Percentiles rank a stretch among this genome's conserved stretches.
phyloP scores from a whole-genome alignment of 92 coral and sea anemone genomes.

The Siderastrea siderea region DNA sequence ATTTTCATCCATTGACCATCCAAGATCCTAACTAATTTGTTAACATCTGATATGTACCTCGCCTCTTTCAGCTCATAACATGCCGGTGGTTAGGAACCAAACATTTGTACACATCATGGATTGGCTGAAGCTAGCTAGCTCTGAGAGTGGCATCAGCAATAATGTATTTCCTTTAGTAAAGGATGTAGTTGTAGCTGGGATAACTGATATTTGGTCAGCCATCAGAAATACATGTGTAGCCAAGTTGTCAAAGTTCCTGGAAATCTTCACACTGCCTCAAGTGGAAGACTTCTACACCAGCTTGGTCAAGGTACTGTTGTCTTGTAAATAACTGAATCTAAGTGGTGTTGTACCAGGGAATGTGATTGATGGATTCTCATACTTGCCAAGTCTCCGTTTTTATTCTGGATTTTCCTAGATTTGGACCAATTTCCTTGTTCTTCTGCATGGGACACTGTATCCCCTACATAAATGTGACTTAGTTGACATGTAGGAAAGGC shows the following conservation, averaged over 20 bases:
- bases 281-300: constrained; percentile 82
- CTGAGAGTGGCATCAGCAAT: constrained; percentile 72
- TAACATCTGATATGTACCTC: too few relatives aligned
- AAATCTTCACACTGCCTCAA: constrained; percentile 81
- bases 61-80: constrained; percentile 69
- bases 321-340: background rate
- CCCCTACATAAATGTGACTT: too few relatives aligned
- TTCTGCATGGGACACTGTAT: too few relatives aligned
- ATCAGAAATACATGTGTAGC: constrained; percentile 94
- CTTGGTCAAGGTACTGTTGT: constrained; percentile 78
- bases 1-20: background rate
- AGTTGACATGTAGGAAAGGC: background rate
- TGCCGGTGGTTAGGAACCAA: constrained; percentile 98
- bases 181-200: constrained; percentile 89
- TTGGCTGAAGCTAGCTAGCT: constrained; percentile 84
- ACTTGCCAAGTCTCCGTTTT: too few relatives aligned
- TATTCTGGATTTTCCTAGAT: too few relatives aligned
- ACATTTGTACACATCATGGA: constrained; percentile 93
- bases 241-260: constrained; percentile 82
- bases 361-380: too few relatives aligned
- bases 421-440: too few relatives aligned
- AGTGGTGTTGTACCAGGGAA: too few relatives aligned
- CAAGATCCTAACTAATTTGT: too few relatives aligned
- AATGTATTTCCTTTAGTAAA: constrained; percentile 82
- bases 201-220: constrained; percentile 99